These are phyloP conservation scores for Naso thynnoides DNA, from an alignment of 2,797 vertebrate genomes.

Conservation along the genomic window DNA sequence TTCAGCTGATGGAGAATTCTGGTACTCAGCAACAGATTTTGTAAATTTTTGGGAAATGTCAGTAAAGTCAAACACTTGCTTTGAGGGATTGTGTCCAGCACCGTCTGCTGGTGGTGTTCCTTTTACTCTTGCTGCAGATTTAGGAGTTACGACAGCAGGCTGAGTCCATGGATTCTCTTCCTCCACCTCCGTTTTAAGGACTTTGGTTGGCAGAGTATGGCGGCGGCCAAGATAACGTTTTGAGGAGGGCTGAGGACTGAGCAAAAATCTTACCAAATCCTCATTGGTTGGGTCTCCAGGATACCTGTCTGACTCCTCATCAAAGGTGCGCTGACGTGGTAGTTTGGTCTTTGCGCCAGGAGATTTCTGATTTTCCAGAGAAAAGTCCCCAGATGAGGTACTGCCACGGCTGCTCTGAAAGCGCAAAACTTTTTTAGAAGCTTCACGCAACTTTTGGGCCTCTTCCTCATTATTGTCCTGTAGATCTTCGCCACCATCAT, in stretches of 20 bases:
- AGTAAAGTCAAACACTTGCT: slow-evolving; percentile 54
- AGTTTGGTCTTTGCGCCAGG: slow-evolving; percentile 29
- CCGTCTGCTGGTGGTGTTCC: slow-evolving; percentile 53
- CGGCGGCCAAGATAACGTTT: slow-evolving; percentile 70
- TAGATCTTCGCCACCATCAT: slow-evolving; percentile 58
- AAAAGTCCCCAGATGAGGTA: slow-evolving; percentile 73
- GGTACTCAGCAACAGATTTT: slow-evolving; percentile 21
- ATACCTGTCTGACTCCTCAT: slow-evolving; percentile 67
- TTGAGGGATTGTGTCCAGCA: slow-evolving; percentile 23
- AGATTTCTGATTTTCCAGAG: slow-evolving; percentile 69
- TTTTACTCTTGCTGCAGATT: slow-evolving; percentile 39
- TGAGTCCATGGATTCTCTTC: slow-evolving; percentile 57
- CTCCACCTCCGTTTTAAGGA: slow-evolving; percentile 48
- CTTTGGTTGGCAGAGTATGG: slow-evolving; percentile 73
- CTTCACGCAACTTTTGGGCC: slow-evolving; percentile 83
- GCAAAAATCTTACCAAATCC: slow-evolving; percentile 60
- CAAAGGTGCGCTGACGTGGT: slow-evolving; percentile 65
- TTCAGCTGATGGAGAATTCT: slow-evolving; percentile 45
- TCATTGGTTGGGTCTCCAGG: slow-evolving; percentile 65
- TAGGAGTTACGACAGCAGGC: slow-evolving; percentile 32
- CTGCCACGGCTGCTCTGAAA: slow-evolving; percentile 82
- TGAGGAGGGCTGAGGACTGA: slow-evolving; percentile 41
- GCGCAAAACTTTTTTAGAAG: slow-evolving; percentile 80
- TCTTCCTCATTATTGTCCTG: slow-evolving; percentile 79
- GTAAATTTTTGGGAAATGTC: slow-evolving; percentile 37